Evolutionary conservation across 2,113 vertebrate species (phyloP).

Genomic region (Bothrops jararaca): DNA sequence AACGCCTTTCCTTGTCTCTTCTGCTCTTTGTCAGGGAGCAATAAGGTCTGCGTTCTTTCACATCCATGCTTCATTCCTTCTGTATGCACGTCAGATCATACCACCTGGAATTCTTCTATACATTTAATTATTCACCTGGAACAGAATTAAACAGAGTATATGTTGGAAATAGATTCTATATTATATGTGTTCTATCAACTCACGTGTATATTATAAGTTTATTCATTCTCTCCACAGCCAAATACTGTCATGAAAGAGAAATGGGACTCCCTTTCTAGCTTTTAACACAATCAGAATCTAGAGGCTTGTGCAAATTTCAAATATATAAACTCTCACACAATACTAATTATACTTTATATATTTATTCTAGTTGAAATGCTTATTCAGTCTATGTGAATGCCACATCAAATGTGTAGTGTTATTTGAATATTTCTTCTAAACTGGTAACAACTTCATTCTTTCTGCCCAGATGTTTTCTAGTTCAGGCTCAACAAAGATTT

Average conservation of each 20-base stretch:
- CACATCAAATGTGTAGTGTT: background rate
- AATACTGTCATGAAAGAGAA: background rate
- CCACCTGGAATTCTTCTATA: constrained; percentile 64
- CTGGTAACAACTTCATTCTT: background rate
- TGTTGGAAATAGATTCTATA: background rate
- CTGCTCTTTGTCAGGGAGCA: constrained; percentile 96
- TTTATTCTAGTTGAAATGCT: background rate
- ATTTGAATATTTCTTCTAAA: background rate
- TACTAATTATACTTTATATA: background rate
- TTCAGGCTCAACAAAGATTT: background rate
- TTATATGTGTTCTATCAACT: background rate
- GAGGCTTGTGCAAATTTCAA: background rate
- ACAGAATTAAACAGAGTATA: constrained; percentile 51
- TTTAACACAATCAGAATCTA: background rate
- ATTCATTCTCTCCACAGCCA: background rate
- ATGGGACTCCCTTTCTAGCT: background rate
- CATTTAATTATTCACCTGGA: constrained; percentile 70
- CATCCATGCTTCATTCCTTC: constrained; percentile 98
- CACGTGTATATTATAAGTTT: background rate
- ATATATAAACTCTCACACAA: background rate
- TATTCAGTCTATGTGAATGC: background rate
- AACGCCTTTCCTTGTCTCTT: constrained; percentile 88
- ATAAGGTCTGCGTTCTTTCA: constrained; percentile 96
- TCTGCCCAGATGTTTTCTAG: background rate
- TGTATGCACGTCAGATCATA: constrained; percentile 72